Evolutionary conservation across 2,888 invertebrate species (phyloP).

Genomic region (Limenitis camilla): DNA sequence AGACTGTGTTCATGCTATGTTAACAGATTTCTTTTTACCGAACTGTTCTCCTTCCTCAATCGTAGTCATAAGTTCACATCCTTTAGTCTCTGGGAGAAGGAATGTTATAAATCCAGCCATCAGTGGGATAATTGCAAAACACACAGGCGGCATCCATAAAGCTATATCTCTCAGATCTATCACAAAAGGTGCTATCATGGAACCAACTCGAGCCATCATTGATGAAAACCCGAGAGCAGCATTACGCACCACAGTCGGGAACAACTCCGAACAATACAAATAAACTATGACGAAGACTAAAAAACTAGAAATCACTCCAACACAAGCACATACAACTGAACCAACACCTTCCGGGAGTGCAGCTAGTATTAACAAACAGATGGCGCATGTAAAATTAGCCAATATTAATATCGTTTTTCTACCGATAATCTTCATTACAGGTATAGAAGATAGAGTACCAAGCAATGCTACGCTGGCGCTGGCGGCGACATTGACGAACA

Average conservation of each 20-base stretch:
- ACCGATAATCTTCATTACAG: constrained; percentile 78
- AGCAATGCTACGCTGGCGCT: constrained; percentile 78
- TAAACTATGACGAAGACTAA: constrained; percentile 90
- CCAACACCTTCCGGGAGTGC: constrained; percentile 57
- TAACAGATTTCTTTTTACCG: constrained; percentile 39
- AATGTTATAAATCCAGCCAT: constrained; percentile 70
- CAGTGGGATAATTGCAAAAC: constrained; percentile 81
- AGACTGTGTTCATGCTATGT: constrained; percentile 2
- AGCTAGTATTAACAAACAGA: constrained; percentile 76
- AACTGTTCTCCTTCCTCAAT: constrained; percentile 84
- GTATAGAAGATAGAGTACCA: constrained; percentile 77
- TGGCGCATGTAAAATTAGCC: constrained; percentile 77
- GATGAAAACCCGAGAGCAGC: constrained; percentile 92
- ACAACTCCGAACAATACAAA: constrained; percentile 89
- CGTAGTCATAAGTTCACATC: constrained; percentile 83
- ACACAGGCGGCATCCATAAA: constrained; percentile 78
- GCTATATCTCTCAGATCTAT: constrained; percentile 71
- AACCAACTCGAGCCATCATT: constrained; percentile 89
- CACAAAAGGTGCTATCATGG: constrained; percentile 88
- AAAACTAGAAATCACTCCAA: constrained; percentile 86
- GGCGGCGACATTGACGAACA: constrained; percentile 86
- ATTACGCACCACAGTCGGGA: constrained; percentile 91
- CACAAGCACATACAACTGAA: constrained; percentile 77
- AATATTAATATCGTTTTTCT: constrained; percentile 78
- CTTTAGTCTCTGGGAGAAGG: constrained; percentile 85